phyloP scores from a whole-genome alignment of 2,113 vertebrate genomes.

The Oreotrochilus melanogaster region DNA sequence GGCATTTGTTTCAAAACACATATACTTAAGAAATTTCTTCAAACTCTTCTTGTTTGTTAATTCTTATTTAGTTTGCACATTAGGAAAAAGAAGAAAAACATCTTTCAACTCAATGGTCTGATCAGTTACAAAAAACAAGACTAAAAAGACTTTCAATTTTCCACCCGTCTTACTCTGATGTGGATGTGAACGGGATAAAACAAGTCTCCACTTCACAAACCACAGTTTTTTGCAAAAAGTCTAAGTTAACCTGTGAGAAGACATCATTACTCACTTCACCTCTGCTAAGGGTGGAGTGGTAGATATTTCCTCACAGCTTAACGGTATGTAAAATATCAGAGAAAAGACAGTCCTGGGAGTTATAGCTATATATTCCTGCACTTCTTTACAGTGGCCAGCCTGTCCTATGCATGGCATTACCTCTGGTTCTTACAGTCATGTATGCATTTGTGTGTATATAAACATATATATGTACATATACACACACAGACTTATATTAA shows the following conservation, averaged over 20 bases:
- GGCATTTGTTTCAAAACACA: not conserved
- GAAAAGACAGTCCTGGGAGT: not conserved
- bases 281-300: not conserved
- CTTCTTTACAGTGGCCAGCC: not conserved
- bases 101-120: not conserved
- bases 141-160: not conserved
- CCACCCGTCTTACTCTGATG: not conserved
- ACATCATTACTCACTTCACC: not conserved
- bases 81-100: not conserved
- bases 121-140: not conserved
- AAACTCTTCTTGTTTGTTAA: not conserved
- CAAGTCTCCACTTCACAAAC: not conserved
- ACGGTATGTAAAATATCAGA: not conserved
- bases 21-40: not conserved
- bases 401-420: not conserved
- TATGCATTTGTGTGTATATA: not conserved
- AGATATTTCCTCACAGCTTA: not conserved
- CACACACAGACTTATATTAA: not conserved
- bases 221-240: not conserved
- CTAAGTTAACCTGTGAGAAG: not conserved
- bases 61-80: not conserved
- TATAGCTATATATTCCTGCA: not conserved
- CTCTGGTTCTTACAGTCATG: not conserved
- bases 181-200: not conserved
- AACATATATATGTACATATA: not conserved